Conservation (phyloP, 2,797 vertebrate species). For the Rhynchotus rufescens region DNA sequence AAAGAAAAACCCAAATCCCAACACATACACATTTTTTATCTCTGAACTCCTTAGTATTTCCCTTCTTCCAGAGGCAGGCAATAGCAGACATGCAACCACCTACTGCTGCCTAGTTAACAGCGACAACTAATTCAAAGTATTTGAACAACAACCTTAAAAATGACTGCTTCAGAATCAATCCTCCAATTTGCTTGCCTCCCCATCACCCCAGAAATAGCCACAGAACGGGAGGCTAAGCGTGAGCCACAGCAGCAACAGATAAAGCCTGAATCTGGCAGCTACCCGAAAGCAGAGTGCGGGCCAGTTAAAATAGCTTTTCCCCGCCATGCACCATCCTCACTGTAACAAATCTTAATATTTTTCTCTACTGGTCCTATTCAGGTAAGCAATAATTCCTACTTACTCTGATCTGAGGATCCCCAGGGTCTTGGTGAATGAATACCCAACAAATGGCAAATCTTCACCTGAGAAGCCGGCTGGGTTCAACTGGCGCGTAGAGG, state of each 20-base stretch:
- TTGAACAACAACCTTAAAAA: conserved; percentile 23
- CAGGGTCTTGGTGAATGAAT: conserved; percentile 96
- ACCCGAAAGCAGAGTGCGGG: conserved; percentile 45
- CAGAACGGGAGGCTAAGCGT: conserved; percentile 8
- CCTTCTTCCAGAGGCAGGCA: conserved; percentile 45
- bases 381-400: conserved; percentile 81
- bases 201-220: neutral
- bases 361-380: conserved; percentile 36
- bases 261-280: conserved; percentile 58
- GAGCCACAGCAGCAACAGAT: conserved; percentile 71
- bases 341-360: conserved; percentile 38
- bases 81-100: conserved; percentile 36
- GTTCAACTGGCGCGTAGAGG: conserved; percentile 89
- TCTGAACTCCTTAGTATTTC: conserved; percentile 38
- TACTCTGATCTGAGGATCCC: conserved; percentile 93
- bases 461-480: conserved; percentile 91
- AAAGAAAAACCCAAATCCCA: neutral
- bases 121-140: conserved; percentile 74
- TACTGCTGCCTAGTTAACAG: conserved; percentile 39
- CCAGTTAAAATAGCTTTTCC: conserved; percentile 52
- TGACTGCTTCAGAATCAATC: neutral
- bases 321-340: neutral
- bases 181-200: neutral
- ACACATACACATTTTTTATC: neutral
- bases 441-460: conserved; percentile 98